Evolutionary conservation across 2,797 vertebrate genomes (phyloP), one percentile per base, ranked within the genome.

Genomic region (Sparus aurata): DNA sequence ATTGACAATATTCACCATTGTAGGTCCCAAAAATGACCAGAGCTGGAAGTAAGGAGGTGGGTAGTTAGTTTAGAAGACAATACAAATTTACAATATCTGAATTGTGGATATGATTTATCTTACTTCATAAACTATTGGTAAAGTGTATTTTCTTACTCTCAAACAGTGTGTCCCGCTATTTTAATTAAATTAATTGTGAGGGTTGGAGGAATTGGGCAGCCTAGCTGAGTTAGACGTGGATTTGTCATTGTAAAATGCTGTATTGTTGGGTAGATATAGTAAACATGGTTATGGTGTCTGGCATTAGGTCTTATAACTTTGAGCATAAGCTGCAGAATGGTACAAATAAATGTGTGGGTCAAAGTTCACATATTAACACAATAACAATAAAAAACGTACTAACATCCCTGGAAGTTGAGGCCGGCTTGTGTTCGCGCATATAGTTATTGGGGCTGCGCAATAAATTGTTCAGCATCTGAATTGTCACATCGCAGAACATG

Each of bases 151-250:
- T 38, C 3, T 23, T 41, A 4, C 30, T 67, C 13, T 53, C 55
- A 25, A 45, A 49, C 30, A 25, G 20, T 61, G 18, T n/a, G 22
- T 46, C 46, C 45, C 58, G 46, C 54, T 80, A 30, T 50, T 64
- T 62, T 20, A 61, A 20, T 34, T 49, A 20, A 66, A 34, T 54
- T 20, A 18, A 54, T 9, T 18, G 23, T 60, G 27, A 54, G 16
- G 25, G 15, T 13, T 67, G 54, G n/a, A 59, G 5, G 41, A 55
- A 55, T 22, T 64, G 50, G 49, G 5, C 23, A 46, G 54, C 34
- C 11, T 27, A n/a, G n/a, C 41, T 50, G 53, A 30, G 25, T 11
- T 18, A 30, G 25, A 52, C 30, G 6, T 34, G 30, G 30, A 34
- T 34, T 6, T 34, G 30, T 34, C 30, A 34, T 7, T 34, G 18